A percentile compares a stretch with the other conserved stretches of the same genome.
phyloP scores from a whole-genome alignment of 1,140 invertebrate species.

The Stratiolaelaps scimitus region DNA sequence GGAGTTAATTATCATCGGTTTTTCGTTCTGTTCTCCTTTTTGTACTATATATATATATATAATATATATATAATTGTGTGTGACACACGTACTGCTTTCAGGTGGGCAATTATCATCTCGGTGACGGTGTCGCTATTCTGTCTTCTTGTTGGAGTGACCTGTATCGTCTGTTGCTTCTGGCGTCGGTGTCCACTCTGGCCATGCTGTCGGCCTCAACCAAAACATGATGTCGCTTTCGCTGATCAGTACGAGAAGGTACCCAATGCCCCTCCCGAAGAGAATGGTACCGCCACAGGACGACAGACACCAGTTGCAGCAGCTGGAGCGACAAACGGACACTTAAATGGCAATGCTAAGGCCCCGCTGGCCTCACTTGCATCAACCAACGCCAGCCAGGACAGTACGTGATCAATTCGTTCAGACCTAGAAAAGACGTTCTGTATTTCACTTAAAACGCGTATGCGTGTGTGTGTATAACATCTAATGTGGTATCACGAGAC shows the following conservation, averaged over 20 bases:
- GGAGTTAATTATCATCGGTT: too few species aligned
- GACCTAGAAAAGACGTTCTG: too few species aligned
- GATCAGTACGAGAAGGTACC: slow-evolving; percentile 22
- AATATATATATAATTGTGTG: too few species aligned
- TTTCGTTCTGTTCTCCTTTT: too few species aligned
- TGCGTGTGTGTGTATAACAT: too few species aligned
- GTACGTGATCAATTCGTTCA: neutral
- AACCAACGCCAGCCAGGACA: slow-evolving; percentile 18
- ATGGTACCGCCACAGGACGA: neutral
- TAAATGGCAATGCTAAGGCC: neutral
- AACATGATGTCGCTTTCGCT: slow-evolving; percentile 7
- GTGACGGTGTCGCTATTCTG: slow-evolving; percentile 22
- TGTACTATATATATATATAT: too few species aligned
- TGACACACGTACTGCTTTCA: too few species aligned
- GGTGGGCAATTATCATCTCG: slow-evolving; percentile 14
- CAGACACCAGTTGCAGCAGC: too few species aligned
- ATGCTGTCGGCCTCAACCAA: slow-evolving; percentile 16
- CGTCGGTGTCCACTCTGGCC: slow-evolving; percentile 6
- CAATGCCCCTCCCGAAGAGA: neutral
- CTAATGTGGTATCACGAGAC: too few species aligned
- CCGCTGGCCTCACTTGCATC: slow-evolving; percentile 20
- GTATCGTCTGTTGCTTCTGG: slow-evolving; percentile 22
- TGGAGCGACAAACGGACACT: too few species aligned
- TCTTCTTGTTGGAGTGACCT: slow-evolving; percentile 5
- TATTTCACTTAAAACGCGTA: too few species aligned